These are phyloP conservation scores for Notamacropus eugenii DNA, from an alignment of 2,797 vertebrate species.

Conservation along the genomic window DNA sequence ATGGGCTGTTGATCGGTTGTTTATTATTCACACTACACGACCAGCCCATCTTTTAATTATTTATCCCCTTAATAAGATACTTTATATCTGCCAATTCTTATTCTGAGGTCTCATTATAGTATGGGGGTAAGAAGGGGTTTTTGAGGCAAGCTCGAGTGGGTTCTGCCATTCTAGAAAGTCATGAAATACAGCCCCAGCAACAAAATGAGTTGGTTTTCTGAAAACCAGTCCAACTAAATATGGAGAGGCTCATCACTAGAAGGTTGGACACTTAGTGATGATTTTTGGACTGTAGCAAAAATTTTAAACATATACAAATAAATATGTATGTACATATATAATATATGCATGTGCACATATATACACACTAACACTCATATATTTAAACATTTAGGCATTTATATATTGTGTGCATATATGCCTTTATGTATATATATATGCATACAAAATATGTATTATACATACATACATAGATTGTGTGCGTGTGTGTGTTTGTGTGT, in stretches of 20 bases:
- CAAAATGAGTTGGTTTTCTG: background rate
- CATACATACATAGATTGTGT: too few species aligned
- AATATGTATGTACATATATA: background rate
- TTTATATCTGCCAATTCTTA: background rate
- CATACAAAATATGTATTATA: too few species aligned
- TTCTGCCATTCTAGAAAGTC: background rate
- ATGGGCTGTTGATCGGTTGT: background rate
- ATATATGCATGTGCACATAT: too few species aligned
- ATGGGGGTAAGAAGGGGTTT: background rate
- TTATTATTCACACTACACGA: background rate
- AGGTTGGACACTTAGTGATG: background rate
- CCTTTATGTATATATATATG: too few species aligned
- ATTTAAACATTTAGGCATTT: too few species aligned
- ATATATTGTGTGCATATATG: too few species aligned
- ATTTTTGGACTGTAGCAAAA: background rate
- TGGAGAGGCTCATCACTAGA: background rate
- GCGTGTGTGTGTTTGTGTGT: background rate
- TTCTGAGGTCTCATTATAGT: background rate
- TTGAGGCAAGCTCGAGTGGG: background rate
- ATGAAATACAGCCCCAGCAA: background rate
- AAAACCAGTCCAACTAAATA: background rate
- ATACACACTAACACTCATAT: background rate
- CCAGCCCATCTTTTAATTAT: background rate
- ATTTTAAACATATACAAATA: background rate
- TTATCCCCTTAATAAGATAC: background rate